Percentiles rank a stretch among this genome's conserved stretches.
Evolutionary conservation across 2,113 vertebrate genomes (phyloP).

Genomic region (Typhlomys cinereus): DNA sequence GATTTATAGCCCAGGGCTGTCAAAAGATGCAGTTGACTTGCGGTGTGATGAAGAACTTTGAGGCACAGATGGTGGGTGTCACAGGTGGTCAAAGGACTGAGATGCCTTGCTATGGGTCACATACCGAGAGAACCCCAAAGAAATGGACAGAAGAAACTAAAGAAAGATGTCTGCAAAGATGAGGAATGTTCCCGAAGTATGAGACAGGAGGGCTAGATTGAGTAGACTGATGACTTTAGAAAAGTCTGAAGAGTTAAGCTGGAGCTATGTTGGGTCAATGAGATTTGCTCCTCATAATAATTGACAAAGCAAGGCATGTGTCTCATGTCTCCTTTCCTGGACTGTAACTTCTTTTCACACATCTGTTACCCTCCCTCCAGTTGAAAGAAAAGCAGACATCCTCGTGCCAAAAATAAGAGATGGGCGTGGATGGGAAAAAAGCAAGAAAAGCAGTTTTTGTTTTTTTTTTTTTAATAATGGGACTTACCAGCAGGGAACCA

Average conservation of each 20-base stretch:
- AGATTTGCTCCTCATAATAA: neutral
- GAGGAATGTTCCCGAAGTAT: neutral
- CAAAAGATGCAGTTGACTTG: neutral
- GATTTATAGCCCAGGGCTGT: neutral
- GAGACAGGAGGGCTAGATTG: neutral
- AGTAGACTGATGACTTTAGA: neutral
- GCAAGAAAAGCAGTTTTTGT: neutral
- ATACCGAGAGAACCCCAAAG: neutral
- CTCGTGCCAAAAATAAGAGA: neutral
- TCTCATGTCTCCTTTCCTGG: too few species aligned
- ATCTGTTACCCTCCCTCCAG: neutral
- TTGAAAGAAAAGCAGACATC: neutral
- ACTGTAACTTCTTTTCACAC: neutral
- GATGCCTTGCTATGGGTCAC: neutral
- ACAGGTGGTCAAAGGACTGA: neutral
- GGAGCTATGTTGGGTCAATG: neutral
- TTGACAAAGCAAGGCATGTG: neutral
- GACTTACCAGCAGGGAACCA: neutral
- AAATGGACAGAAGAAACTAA: neutral
- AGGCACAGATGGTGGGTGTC: fast-evolving
- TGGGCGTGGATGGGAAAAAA: neutral
- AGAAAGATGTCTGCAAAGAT: neutral
- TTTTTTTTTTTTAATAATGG: neutral
- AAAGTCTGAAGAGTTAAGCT: neutral
- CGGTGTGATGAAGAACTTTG: too few species aligned